These are phyloP conservation scores for Cinclus mexicanus DNA, from an alignment of 2,113 vertebrate genomes.

Conservation along the genomic window DNA sequence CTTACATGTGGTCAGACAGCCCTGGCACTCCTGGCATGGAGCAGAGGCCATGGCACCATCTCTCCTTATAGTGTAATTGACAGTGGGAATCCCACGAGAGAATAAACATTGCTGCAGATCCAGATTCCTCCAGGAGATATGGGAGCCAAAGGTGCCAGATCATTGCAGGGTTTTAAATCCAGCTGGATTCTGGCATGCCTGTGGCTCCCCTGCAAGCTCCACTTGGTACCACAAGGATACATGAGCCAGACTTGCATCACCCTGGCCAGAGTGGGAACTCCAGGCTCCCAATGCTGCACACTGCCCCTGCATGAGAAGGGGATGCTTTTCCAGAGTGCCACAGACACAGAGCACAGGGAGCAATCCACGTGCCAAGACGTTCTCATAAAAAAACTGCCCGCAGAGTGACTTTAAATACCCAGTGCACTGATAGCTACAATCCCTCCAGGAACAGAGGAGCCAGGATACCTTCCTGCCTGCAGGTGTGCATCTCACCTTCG, in stretches of 20 bases:
- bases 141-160: neutral
- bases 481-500: neutral
- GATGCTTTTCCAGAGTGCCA: neutral
- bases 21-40: neutral
- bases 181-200: neutral
- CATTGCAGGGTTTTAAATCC: neutral
- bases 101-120: neutral
- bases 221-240: neutral
- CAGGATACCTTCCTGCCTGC: neutral
- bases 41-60: neutral
- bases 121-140: neutral
- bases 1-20: neutral
- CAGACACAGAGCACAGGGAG: rapidly evolving
- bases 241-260: neutral
- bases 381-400: neutral
- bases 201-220: neutral
- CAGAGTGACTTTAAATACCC: neutral
- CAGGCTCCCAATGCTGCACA: rapidly evolving
- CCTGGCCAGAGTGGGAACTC: neutral
- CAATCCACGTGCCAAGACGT: rapidly evolving
- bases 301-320: neutral
- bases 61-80: neutral
- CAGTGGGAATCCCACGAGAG: neutral
- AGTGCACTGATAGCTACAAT: rapidly evolving
- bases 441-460: neutral